Base-by-base conservation (phyloP, 2,888 invertebrate genomes). In the Drosophila paramelanica region DNA sequence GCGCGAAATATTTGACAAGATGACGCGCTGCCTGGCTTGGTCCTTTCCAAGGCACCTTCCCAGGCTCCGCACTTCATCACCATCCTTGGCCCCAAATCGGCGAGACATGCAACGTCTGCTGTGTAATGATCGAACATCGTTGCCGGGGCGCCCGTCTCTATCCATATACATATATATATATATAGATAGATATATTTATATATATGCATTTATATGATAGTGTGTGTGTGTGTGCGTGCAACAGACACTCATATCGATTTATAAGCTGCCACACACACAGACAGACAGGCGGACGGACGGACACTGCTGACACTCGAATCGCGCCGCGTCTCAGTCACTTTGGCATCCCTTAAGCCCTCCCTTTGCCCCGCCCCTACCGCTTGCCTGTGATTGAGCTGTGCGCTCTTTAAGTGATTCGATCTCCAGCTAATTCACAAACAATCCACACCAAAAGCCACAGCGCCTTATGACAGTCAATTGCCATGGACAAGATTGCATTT, bases 1-100 rank as follows among this genome's bases (percentile, higher is more conserved):
- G 83, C 83, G 88, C 83, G 83, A 88, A 84, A 84, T 84, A 84
- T 84, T 88, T 84, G 83, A 88, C 83, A 84, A 83, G 83, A 83
- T 83, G 83, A 83, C 83, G 83, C 86, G 78, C 67, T 79, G 83
- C 83, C 73, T 64, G 58, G 52, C 57, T 67, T 50, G 55, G 45
- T 56, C 45, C 68, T 56, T 49, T 49, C 23, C 23, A 3, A 23
- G 42, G 55, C 58, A 49, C 52, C 23, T 43, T 17, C 17, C 17
- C 17, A 17, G 17, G 17, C 17, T 17, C 17, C 17, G 17, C 17
- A 17, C 17, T 17, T 39, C 60, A 33, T 39, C 27, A 17, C 59
- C 64, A 53, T 33, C 27, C 38, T 14, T 17, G 13, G 31, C 58
- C 42, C 59, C 17, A 42, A 31, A 42, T 43, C 64, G 50, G 65